Base-by-base conservation (phyloP, 2,113 vertebrate species). In the Tretioscincus oriximinensis region DNA sequence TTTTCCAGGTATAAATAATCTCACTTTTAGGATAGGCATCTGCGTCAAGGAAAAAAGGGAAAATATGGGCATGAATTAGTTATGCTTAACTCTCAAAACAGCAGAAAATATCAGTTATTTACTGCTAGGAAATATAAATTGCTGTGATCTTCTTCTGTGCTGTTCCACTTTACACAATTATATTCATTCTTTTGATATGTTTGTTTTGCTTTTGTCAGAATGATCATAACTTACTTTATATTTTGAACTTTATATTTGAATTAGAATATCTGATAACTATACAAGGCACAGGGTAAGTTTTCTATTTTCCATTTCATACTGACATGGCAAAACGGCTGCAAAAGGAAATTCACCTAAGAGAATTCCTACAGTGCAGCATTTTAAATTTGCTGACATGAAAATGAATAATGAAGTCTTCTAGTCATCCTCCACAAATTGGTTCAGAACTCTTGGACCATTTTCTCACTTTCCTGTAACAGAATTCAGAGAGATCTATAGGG, bases 1-100 rank as follows among this genome's bases (percentile, higher is more conserved):
- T 99, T 87, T 98, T 99, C 98, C 98, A 99, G 1, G 97, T 99
- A 86, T 99, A 99, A 93, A 99, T 97, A 91, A 99, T 97, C 95
- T 99, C 98, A 81, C 96, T 98, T 95, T 96, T 99, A 31, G 98
- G 98, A 80, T 99, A 99, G 78, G 98, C 98, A 95, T 99, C 98
- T 99, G 92, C 87, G 71, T 80, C 90, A 80, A 29, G 77, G 16
- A 87, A 28, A 4, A 21, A 10, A 47, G 2, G 11, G 4, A 41
- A 85, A 83, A 85, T 1, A 22, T 77, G n/a, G 12, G 7, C 5
- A 61, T 26, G 82, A 60, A 69, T 76, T 65, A 9, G 66, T 73
- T 51, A 58, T 66, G 35, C 16, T 82, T 63, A 11, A n/a, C 2
- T 7, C 29, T 31, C 21, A 69, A 88, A 80, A 70, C 35, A 75